Conservation (phyloP, 2,888 invertebrate species). For the Scotopteryx bipunctaria region DNA sequence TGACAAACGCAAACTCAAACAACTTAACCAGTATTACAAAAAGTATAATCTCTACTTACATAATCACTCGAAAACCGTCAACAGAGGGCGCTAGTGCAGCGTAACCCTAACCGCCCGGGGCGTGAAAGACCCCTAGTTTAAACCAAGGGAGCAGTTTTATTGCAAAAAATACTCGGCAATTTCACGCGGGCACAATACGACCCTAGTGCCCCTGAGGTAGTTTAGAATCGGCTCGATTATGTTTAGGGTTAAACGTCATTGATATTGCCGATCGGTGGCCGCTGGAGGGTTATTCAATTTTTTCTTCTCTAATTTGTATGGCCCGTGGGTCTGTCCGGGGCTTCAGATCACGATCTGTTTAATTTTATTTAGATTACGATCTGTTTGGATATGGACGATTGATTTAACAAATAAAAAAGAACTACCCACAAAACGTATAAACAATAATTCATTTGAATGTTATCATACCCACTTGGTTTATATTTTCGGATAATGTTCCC, state of each 20-base stretch:
- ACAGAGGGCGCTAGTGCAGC: slow-evolving; percentile 44
- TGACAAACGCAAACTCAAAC: slow-evolving; percentile 8
- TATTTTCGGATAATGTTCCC: too few species aligned
- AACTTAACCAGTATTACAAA: slow-evolving; percentile 42
- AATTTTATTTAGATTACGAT: slow-evolving; percentile 18
- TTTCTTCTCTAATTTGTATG: slow-evolving; percentile 76
- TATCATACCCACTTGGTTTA: too few species aligned
- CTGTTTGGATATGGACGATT: slow-evolving; percentile 3
- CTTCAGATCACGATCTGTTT: slow-evolving; percentile 41
- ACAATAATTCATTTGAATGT: too few species aligned
- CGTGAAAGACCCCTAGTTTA: slow-evolving; percentile 65
- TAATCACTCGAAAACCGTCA: slow-evolving; percentile 55
- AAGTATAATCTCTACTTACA: slow-evolving; percentile 54
- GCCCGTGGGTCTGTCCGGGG: slow-evolving; percentile 49
- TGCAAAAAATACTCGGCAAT: slow-evolving; percentile 61
- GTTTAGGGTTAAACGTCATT: slow-evolving; percentile 83
- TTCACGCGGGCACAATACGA: slow-evolving; percentile 68
- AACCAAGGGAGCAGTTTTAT: slow-evolving; percentile 57
- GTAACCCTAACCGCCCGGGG: slow-evolving; percentile 62
- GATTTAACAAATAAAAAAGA: not conserved
- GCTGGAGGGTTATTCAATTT: slow-evolving; percentile 76
- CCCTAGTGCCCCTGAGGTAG: slow-evolving; percentile 80
- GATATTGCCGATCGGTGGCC: slow-evolving; percentile 77
- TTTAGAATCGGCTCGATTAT: slow-evolving; percentile 81
- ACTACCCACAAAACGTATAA: too few species aligned